Conservation (phyloP, 1,140 invertebrate genomes). For the Adelges cooleyi region DNA sequence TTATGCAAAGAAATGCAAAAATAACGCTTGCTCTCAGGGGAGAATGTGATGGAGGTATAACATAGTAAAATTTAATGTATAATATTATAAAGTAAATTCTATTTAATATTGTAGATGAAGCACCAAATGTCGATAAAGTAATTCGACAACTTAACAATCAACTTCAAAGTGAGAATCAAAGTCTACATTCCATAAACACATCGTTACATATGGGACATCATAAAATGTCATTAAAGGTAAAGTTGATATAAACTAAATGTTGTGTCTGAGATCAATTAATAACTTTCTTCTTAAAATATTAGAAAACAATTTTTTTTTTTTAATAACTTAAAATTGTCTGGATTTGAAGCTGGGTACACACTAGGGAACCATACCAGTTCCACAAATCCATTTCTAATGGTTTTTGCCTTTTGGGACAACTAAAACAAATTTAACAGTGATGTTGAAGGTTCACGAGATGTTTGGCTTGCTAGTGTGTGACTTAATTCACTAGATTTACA, state of each 20-base stretch:
- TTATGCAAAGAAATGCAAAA: slow-evolving; percentile 87
- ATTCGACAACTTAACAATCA: slow-evolving; percentile 71
- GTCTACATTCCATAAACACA: slow-evolving; percentile 83
- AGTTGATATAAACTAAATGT: background rate
- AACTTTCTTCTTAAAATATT: too few species aligned
- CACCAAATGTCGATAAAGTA: slow-evolving; percentile 63
- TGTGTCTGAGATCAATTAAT: too few species aligned
- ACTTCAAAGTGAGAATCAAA: slow-evolving; percentile 80
- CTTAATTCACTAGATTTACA: too few species aligned
- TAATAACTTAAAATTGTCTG: too few species aligned
- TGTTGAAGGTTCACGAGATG: too few species aligned
- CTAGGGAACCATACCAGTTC: too few species aligned
- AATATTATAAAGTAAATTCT: background rate
- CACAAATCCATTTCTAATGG: too few species aligned
- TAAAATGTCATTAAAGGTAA: slow-evolving; percentile 72
- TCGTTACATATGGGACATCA: slow-evolving; percentile 88
- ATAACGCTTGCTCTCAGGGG: slow-evolving; percentile 46
- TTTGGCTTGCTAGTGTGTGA: too few species aligned
- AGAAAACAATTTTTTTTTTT: too few species aligned
- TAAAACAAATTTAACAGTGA: too few species aligned
- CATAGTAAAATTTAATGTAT: background rate
- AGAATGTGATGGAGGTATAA: slow-evolving; percentile 19
- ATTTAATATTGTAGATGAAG: slow-evolving; percentile 37
- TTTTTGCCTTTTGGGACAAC: too few species aligned
- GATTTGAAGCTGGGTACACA: too few species aligned